Evolutionary conservation across 2,888 invertebrate species (phyloP), one percentile per base, ranked within the genome.

Genomic region (Patella pellucida): DNA sequence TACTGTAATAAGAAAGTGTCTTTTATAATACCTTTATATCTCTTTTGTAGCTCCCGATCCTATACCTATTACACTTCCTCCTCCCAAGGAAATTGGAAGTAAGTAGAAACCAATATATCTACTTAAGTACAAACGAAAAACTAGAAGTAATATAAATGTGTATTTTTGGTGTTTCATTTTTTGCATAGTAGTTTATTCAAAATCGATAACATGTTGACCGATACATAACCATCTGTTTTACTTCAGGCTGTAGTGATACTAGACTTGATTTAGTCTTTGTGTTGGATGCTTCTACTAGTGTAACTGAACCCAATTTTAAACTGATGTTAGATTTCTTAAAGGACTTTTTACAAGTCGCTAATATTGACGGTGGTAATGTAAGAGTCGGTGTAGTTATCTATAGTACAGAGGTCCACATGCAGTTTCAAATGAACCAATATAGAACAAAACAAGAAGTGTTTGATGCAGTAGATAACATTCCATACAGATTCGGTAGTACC

Each of bases 241-340:
- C 41, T 51, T 16, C 51, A 77, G 74, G 52, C 9, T 77, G 77
- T 52, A n/a, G 50, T 31, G 68, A 70, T 27, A 69, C 76, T 14
- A 16, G 31, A 54, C 67, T 78, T 14, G 83, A 83, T 75, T 19
- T 83, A 41, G 81, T 86, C 15, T 81, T 86, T 68, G 76, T 85
- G 27, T 76, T 87, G 69, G 87, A 87, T 76, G 79, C 84, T 27
- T 87, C 87, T 2, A 84, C 82, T 14, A 85, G 85, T 72, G 83
- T 87, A 68, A 84, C 83, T n/a, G 74, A 79, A 69, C 68, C 62
- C 27, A 84, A 83, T 72, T 86, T 85, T 73, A 71, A 80, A 68
- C 75, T 79, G 50, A 83, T 85, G 81, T 74, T 83, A 68, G 80
- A 83, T 31, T 85, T 85, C 68, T 73, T 83, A 23, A 84, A 85